These are phyloP conservation scores for Tetrapedia diversipes DNA, from an alignment of 2,888 invertebrate species.

Conservation along the genomic window DNA sequence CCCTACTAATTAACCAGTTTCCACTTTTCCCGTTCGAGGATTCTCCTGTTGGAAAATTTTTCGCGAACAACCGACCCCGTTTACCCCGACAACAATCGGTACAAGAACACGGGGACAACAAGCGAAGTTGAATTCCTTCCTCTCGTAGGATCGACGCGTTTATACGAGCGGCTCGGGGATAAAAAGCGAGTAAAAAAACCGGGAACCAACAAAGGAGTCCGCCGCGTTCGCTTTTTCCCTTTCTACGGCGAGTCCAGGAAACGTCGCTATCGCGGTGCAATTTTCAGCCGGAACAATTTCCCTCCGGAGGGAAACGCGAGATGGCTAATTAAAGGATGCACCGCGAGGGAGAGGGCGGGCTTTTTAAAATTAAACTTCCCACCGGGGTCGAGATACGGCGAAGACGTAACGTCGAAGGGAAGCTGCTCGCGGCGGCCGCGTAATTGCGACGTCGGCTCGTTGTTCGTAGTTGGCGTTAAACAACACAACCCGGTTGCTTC, in stretches of 20 bases:
- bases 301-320: neutral
- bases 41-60: neutral
- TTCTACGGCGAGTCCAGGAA: no score
- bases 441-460: constrained; percentile 21
- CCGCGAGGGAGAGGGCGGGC: no score
- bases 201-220: neutral
- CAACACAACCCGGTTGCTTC: constrained; percentile 11
- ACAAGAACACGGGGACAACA: neutral
- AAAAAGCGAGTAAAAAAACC: neutral
- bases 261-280: constrained; percentile 9
- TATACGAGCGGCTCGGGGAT: neutral
- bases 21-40: neutral
- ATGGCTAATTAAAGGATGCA: constrained; percentile 40
- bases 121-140: neutral
- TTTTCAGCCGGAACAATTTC: constrained; percentile 16
- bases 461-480: constrained; percentile 12
- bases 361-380: constrained; percentile 39
- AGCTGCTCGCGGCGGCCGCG: constrained; percentile 2
- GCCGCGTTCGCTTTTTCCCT: no score
- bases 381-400: constrained; percentile 5
- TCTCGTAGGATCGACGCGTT: neutral
- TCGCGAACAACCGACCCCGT: neutral
- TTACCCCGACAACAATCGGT: neutral
- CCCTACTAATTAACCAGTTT: neutral
- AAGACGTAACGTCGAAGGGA: constrained; percentile 17